These are phyloP conservation scores for Vultur gryphus DNA, from an alignment of 2,797 vertebrate species.

Conservation along the genomic window DNA sequence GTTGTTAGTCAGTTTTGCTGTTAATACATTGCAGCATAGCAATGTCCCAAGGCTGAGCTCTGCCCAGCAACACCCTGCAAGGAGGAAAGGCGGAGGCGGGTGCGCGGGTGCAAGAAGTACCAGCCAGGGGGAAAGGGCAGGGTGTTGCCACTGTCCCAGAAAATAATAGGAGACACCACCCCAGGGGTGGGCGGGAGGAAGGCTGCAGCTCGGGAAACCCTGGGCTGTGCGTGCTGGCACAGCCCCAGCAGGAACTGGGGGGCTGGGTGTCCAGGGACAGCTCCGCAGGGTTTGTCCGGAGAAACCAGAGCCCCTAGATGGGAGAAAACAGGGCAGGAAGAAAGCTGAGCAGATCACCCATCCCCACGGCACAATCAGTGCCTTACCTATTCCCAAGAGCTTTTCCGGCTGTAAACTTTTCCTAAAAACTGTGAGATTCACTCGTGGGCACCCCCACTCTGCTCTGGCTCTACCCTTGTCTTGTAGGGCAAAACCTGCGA, in stretches of 20 bases:
- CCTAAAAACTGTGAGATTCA: neutral
- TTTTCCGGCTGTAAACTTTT: neutral
- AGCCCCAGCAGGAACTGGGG: neutral
- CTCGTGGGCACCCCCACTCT: accelerated
- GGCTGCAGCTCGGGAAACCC: neutral
- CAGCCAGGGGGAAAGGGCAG: neutral
- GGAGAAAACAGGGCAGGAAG: neutral
- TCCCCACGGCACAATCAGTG: neutral
- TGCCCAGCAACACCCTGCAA: neutral
- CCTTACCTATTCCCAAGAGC: neutral
- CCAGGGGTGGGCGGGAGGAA: neutral
- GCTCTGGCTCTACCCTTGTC: neutral
- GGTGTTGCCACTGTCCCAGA: neutral
- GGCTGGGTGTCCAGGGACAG: neutral
- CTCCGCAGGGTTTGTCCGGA: neutral
- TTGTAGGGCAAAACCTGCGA: neutral
- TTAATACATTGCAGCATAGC: neutral
- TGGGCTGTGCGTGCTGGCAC: neutral
- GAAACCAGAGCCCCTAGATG: neutral
- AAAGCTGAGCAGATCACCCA: neutral
- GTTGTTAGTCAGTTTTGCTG: neutral
- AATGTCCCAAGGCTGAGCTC: neutral
- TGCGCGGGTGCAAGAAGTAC: neutral
- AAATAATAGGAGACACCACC: neutral
- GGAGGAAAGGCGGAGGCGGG: neutral